Evolutionary conservation across 2,113 vertebrate species (phyloP).

Genomic region (Lasiurus cinereus): DNA sequence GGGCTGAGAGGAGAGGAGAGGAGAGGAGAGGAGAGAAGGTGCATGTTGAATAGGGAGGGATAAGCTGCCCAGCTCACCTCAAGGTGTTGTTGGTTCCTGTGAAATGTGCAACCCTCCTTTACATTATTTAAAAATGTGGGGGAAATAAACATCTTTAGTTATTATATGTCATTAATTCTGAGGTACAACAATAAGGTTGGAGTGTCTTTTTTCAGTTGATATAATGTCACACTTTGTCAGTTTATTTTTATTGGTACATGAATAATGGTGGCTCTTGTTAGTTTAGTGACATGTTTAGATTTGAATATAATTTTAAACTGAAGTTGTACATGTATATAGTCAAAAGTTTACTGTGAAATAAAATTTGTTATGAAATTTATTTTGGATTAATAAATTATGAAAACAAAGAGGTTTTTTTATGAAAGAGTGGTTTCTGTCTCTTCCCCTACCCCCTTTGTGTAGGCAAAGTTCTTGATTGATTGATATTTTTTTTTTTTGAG

Average conservation of each 20-base stretch:
- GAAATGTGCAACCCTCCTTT: background rate
- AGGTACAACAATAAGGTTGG: background rate
- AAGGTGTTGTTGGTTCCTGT: background rate
- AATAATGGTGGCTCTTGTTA: background rate
- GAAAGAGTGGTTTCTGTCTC: background rate
- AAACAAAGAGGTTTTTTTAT: background rate
- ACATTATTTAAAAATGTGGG: background rate
- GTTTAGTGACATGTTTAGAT: background rate
- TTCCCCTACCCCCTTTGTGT: background rate
- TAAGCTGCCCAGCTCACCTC: background rate
- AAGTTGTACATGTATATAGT: background rate
- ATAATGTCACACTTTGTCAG: background rate
- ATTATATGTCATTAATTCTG: background rate
- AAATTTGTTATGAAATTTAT: background rate
- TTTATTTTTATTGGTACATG: background rate
- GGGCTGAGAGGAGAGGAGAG: background rate
- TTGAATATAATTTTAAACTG: constrained; percentile 24
- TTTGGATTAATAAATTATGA: constrained; percentile 38
- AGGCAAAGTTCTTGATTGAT: background rate
- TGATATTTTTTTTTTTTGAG: background rate
- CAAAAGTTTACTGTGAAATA: background rate
- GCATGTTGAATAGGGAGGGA: background rate
- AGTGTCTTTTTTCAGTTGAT: constrained; percentile 1
- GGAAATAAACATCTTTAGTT: background rate
- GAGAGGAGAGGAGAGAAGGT: background rate